Evolutionary conservation across 2,113 vertebrate genomes (phyloP).

Genomic region (Theristicus caerulescens): DNA sequence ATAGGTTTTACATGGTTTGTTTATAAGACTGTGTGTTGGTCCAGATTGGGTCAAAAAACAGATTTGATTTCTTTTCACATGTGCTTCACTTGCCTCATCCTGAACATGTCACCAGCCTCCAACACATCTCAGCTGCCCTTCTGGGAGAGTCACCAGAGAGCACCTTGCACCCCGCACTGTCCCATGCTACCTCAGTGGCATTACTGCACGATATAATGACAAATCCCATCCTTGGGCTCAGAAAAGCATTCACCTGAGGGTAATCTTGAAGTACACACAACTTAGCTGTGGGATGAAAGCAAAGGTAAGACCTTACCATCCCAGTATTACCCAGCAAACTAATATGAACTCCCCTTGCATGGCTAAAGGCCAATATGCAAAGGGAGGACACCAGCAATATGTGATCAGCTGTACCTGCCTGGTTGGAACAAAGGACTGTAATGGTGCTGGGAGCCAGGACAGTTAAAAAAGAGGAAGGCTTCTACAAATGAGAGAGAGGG

Average conservation of each 20-base stretch:
- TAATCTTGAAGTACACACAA: accelerated
- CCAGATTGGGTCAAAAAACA: not conserved
- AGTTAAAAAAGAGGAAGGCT: not conserved
- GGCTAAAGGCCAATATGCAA: not conserved
- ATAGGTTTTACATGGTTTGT: not conserved
- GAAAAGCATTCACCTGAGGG: not conserved
- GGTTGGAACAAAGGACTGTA: not conserved
- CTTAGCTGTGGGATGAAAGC: not conserved
- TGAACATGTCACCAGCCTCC: not conserved
- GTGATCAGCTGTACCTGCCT: not conserved
- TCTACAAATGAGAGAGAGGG: not conserved
- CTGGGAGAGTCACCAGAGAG: not conserved
- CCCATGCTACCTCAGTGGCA: accelerated
- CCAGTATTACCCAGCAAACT: not conserved
- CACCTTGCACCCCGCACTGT: accelerated
- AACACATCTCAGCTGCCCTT: not conserved
- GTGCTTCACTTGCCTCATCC: not conserved
- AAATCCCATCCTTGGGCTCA: not conserved
- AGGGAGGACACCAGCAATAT: not conserved
- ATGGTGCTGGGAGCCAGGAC: not conserved
- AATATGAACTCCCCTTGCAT: accelerated
- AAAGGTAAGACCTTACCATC: not conserved
- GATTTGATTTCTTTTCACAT: not conserved
- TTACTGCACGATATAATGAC: not conserved
- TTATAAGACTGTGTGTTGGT: not conserved